Conservation (phyloP, 2,797 vertebrate genomes). For the Hybognathus amarus region DNA sequence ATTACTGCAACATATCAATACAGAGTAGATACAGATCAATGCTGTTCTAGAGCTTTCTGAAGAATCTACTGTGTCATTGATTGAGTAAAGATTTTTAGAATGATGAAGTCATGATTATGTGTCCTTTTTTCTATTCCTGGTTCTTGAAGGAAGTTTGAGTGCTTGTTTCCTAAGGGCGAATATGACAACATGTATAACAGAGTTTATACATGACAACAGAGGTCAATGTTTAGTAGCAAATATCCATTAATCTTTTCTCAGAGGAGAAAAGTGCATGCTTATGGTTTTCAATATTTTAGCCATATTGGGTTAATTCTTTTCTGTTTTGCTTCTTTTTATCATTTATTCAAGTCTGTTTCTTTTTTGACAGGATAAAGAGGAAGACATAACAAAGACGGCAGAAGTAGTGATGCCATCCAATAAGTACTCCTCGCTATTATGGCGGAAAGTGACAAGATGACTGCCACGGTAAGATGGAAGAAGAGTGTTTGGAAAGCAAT, state of each 20-base stretch:
- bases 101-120: neutral
- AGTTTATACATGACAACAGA: too few relatives aligned
- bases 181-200: neutral
- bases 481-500: neutral
- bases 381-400: slow-evolving; percentile 35
- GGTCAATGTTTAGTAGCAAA: neutral
- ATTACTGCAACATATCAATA: neutral
- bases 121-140: neutral
- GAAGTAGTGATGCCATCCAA: slow-evolving; percentile 76
- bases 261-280: neutral
- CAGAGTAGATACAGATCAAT: neutral
- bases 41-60: neutral
- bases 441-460: slow-evolving; percentile 77
- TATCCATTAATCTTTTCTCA: neutral
- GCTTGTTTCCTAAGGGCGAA: neutral
- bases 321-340: neutral
- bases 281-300: neutral
- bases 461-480: slow-evolving; percentile 73
- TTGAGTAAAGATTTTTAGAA: neutral
- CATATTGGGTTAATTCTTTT: neutral
- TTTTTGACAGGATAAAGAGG: slow-evolving; percentile 44
- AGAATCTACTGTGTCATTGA: neutral
- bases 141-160: neutral
- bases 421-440: slow-evolving; percentile 74
- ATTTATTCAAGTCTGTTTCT: neutral